Conservation (phyloP, 2,888 invertebrate genomes). For the Pandemis heparana region DNA sequence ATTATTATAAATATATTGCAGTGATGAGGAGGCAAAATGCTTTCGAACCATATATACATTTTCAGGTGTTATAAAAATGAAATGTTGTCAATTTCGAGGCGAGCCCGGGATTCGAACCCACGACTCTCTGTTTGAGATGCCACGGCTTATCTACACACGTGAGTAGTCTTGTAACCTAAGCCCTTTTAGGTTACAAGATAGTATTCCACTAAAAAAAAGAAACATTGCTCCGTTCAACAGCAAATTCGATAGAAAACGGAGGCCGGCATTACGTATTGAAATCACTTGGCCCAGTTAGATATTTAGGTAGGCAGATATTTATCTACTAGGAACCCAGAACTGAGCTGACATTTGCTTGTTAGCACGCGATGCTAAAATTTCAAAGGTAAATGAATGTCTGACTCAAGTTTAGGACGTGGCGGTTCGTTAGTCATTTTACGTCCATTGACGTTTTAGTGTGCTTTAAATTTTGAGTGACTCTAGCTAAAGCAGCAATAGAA, state of each 20-base stretch:
- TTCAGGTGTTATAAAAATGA: too few relatives aligned
- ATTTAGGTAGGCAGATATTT: constrained; percentile 36
- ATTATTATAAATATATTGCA: too few relatives aligned
- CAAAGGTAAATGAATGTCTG: constrained; percentile 30
- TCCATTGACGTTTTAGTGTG: constrained; percentile 33
- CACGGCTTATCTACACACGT: too few relatives aligned
- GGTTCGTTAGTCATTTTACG: constrained; percentile 13
- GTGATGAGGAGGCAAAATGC: too few relatives aligned
- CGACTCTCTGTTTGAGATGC: too few relatives aligned
- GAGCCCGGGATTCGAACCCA: too few relatives aligned
- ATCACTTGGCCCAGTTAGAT: constrained; percentile 33
- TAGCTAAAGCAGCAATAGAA: constrained; percentile 51
- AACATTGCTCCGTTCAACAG: constrained; percentile 7
- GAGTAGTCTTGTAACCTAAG: neutral
- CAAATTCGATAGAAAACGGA: constrained; percentile 23
- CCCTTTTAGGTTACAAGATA: neutral
- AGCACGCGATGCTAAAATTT: constrained; percentile 42
- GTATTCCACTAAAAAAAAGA: constrained; percentile 3
- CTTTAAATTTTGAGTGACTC: neutral
- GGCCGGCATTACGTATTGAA: constrained; percentile 33
- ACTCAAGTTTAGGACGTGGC: constrained; percentile 21
- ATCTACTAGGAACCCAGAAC: constrained; percentile 36
- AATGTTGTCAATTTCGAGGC: too few relatives aligned
- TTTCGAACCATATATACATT: too few relatives aligned
- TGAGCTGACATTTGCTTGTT: constrained; percentile 38